phyloP scores from a whole-genome alignment of 2,888 invertebrate genomes.

The Trachelus tabidus region DNA sequence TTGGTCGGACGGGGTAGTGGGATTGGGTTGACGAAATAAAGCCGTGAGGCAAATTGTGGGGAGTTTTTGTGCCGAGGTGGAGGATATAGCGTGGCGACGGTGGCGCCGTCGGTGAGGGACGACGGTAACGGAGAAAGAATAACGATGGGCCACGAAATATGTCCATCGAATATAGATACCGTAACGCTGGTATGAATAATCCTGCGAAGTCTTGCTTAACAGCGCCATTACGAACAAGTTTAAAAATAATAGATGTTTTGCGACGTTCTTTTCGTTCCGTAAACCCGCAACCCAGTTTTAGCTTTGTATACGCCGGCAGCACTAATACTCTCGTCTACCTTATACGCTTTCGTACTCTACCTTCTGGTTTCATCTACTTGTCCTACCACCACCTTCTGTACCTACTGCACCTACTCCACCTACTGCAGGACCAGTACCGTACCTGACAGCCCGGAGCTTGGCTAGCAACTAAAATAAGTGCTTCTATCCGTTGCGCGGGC shows the following conservation, averaged over 20 bases:
- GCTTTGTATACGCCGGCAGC: neutral
- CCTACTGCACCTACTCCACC: neutral
- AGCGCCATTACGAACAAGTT: constrained; percentile 26
- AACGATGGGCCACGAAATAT: neutral
- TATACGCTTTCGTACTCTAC: neutral
- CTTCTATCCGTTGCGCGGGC: constrained; percentile 7
- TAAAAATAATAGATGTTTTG: constrained; percentile 32
- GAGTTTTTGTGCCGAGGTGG: neutral
- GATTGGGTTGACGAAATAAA: neutral
- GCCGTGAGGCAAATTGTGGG: neutral
- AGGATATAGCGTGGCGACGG: neutral
- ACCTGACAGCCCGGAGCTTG: constrained; percentile 3
- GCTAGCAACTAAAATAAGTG: constrained; percentile 10
- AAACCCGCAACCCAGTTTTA: constrained; percentile 21
- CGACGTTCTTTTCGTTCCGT: constrained; percentile 12
- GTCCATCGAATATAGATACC: neutral
- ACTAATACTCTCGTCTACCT: neutral
- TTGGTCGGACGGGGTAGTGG: neutral
- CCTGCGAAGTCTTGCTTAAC: constrained; percentile 12
- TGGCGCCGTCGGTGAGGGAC: neutral
- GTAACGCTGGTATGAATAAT: neutral
- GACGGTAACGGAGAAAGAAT: neutral
- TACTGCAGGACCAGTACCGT: constrained; percentile 1
- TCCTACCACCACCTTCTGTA: neutral
- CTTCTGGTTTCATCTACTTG: constrained; percentile 5